A percentile compares a stretch with the other conserved stretches of the same genome.
These are phyloP conservation scores for Drosophila eugracilis DNA, from an alignment of 1,140 invertebrate species.

Conservation along the genomic window DNA sequence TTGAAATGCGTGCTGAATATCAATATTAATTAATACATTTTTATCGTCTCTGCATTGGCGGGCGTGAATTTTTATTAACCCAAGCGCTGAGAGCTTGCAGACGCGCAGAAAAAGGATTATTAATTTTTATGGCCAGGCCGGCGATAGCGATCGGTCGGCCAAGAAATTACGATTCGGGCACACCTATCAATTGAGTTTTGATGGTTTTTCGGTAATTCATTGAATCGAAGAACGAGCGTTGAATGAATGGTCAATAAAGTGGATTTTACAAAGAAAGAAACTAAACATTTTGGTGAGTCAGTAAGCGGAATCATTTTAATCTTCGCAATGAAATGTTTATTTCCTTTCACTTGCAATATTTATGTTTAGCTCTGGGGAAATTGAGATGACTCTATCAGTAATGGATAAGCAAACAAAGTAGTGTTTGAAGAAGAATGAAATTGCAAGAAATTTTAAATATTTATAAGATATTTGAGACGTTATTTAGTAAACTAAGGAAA, in stretches of 20 bases:
- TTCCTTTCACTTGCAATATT: neutral
- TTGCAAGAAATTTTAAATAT: too few species aligned
- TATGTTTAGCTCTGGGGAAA: neutral
- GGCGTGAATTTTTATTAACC: slow-evolving; percentile 61
- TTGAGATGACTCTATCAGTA: neutral
- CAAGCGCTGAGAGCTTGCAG: slow-evolving; percentile 5
- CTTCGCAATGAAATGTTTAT: neutral
- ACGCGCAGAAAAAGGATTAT: slow-evolving; percentile 45
- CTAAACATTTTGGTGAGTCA: neutral
- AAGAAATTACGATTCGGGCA: slow-evolving; percentile 38
- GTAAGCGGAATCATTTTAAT: neutral
- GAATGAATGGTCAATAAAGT: slow-evolving; percentile 15
- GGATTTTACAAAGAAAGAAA: neutral
- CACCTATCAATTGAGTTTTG: slow-evolving; percentile 40
- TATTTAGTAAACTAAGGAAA: too few species aligned
- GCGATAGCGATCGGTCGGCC: slow-evolving; percentile 20
- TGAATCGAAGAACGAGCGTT: neutral
- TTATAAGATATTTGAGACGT: too few species aligned
- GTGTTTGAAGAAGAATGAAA: too few species aligned
- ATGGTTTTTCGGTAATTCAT: slow-evolving; percentile 25
- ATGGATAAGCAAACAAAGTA: too few species aligned
- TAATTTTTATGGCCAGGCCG: slow-evolving; percentile 55
- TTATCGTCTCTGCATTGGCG: slow-evolving; percentile 43
- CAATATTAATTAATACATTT: slow-evolving; percentile 72
- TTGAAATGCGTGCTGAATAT: slow-evolving; percentile 66